These are phyloP conservation scores for Borostomias antarcticus DNA, from an alignment of 2,797 vertebrate genomes.

Conservation along the genomic window DNA sequence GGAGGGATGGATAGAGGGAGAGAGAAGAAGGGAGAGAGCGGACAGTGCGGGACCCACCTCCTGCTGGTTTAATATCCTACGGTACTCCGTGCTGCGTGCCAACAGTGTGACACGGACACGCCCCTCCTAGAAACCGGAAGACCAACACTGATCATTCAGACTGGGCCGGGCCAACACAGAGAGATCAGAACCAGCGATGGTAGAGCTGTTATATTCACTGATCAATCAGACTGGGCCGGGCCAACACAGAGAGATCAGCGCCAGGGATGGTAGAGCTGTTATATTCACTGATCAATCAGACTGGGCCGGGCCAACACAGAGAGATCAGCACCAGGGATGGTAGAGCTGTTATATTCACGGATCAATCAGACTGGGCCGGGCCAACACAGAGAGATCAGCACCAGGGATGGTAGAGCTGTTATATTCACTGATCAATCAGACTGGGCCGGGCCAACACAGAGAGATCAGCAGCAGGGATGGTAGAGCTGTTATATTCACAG, in stretches of 20 bases:
- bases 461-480: too few relatives aligned
- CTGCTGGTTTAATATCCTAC: conserved; percentile 92
- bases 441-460: too few relatives aligned
- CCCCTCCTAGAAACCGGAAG: conserved; percentile 80
- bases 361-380: too few relatives aligned
- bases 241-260: background rate
- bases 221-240: background rate
- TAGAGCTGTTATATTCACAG: too few relatives aligned
- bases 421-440: too few relatives aligned
- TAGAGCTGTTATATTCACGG: too few relatives aligned
- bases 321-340: too few relatives aligned
- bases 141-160: conserved; percentile 54
- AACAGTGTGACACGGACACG: conserved; percentile 94
- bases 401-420: too few relatives aligned
- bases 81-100: conserved; percentile 91
- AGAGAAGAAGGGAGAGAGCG: conserved; percentile 26
- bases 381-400: too few relatives aligned
- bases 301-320: too few relatives aligned
- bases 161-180: background rate
- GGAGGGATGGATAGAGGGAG: conserved; percentile 22
- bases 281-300: too few relatives aligned
- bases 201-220: background rate
- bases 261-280: too few relatives aligned
- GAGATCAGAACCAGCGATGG: background rate
- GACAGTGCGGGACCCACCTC: conserved; percentile 79